Conservation (phyloP, 2,113 vertebrate species). For the Caretta caretta region DNA sequence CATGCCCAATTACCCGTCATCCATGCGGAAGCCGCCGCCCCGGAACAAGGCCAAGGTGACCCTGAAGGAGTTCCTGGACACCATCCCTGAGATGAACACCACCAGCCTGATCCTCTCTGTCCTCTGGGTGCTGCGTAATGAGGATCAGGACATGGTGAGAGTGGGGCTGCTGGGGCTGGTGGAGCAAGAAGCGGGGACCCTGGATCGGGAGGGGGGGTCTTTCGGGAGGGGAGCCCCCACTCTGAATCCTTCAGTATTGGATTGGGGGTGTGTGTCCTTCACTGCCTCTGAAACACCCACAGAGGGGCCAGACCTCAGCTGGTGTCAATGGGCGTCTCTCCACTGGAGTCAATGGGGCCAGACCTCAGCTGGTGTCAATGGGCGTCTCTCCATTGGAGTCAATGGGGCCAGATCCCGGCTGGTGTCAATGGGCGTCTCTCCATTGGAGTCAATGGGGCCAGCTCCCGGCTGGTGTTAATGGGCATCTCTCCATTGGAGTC, state of each 20-base stretch:
- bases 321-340: no score
- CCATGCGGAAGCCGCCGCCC: constrained; percentile 81
- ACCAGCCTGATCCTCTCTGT: constrained; percentile 64
- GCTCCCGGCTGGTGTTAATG: no score
- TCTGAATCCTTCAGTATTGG: background rate
- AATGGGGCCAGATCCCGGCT: no score
- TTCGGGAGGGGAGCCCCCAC: no score
- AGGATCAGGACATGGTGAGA: constrained; percentile 72
- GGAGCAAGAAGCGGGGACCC: background rate
- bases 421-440: no score
- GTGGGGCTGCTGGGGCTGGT: background rate
- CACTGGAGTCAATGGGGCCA: no score
- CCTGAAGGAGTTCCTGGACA: constrained; percentile 83
- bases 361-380: no score
- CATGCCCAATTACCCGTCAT: constrained; percentile 72
- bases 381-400: no score
- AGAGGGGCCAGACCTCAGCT: background rate
- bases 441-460: no score
- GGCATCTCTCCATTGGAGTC: no score
- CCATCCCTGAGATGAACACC: constrained; percentile 61
- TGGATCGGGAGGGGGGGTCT: background rate
- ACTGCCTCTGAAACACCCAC: background rate
- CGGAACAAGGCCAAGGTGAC: constrained; percentile 81
- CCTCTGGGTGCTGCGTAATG: constrained; percentile 66
- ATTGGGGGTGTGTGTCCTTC: background rate